Evolutionary conservation across 2,113 vertebrate species (phyloP).

Genomic region (Cephalopterus ornatus): DNA sequence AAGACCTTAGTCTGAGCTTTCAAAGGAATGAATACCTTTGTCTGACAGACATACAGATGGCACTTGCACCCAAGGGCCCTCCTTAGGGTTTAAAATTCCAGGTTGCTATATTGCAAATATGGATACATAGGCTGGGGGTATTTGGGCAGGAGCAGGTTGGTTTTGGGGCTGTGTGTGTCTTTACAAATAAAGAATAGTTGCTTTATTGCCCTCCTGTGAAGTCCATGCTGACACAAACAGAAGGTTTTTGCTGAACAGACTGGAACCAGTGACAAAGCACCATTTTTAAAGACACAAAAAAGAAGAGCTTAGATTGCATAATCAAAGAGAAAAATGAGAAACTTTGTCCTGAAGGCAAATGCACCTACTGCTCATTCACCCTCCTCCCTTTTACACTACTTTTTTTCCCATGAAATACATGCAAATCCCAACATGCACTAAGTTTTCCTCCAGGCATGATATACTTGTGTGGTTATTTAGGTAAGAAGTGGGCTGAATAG

Average conservation of each 20-base stretch:
- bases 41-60: background rate
- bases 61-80: background rate
- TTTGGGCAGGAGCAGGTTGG: background rate
- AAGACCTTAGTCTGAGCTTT: background rate
- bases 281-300: background rate
- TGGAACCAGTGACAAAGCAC: constrained; percentile 22
- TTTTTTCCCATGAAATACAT: constrained; percentile 62
- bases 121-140: background rate
- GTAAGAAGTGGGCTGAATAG: constrained; percentile 23
- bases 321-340: constrained; percentile 58
- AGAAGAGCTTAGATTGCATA: constrained; percentile 18
- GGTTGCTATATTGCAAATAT: background rate
- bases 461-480: constrained; percentile 44
- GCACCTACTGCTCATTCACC: constrained; percentile 28
- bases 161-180: background rate
- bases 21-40: background rate
- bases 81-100: background rate
- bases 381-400: constrained; percentile 51
- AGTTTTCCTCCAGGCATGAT: constrained; percentile 58
- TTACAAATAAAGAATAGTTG: background rate
- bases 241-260: background rate
- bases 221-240: background rate
- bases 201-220: background rate
- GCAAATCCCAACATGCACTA: constrained; percentile 63
- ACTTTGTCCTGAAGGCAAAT: constrained; percentile 60